Conservation (phyloP, 2,797 vertebrate species). For the Peromyscus attwateri region DNA sequence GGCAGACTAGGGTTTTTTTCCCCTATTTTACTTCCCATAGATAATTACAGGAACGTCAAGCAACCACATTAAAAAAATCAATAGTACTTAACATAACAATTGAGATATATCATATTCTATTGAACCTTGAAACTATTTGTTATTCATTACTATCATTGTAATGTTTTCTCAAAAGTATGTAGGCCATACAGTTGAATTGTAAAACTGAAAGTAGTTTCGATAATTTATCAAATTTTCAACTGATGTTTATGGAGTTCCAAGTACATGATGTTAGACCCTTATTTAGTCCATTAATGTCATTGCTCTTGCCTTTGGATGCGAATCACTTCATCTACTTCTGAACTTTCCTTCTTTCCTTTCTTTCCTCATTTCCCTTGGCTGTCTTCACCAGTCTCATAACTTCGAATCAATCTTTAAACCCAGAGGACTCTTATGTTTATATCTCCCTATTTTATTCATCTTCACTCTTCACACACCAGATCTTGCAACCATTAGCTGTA, state of each 20-base stretch:
- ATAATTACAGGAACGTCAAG: slow-evolving; percentile 25
- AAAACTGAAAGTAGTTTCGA: slow-evolving; percentile 30
- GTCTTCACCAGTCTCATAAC: neutral
- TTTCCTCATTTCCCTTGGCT: slow-evolving; percentile 1
- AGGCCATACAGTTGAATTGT: neutral
- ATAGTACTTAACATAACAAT: slow-evolving; percentile 57
- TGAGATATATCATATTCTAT: slow-evolving; percentile 44
- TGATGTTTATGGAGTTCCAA: slow-evolving; percentile 17
- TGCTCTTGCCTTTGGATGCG: slow-evolving; percentile 30
- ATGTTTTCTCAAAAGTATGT: slow-evolving; percentile 58
- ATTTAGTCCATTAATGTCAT: neutral
- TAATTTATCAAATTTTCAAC: slow-evolving; percentile 33
- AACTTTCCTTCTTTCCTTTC: slow-evolving; percentile 30
- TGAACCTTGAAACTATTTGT: slow-evolving; percentile 59
- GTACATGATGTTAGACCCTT: slow-evolving; percentile 27
- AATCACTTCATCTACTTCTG: neutral
- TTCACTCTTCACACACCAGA: neutral
- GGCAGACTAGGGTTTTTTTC: neutral
- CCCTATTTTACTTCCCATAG: slow-evolving; percentile 44
- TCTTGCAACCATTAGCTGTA: neutral
- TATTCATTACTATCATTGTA: neutral
- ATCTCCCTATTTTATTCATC: neutral
- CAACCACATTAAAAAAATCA: slow-evolving; percentile 23
- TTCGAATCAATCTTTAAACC: neutral
- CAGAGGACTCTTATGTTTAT: neutral